Conservation (phyloP, 2,888 invertebrate species). For the Melangyna quadrimaculata region DNA sequence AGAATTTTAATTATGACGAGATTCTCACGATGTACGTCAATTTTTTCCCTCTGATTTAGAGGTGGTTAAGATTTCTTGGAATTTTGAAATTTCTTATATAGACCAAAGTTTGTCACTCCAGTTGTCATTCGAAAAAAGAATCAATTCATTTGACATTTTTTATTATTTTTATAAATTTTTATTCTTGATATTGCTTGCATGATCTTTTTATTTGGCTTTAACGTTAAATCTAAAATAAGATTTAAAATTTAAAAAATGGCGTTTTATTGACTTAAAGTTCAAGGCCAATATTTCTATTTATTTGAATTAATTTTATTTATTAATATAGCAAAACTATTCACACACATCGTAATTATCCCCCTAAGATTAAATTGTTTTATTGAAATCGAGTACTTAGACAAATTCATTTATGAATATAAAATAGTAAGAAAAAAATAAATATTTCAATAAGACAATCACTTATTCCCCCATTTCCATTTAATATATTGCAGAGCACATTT, state of each 20-base stretch:
- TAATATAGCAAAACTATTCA: slow-evolving; percentile 40
- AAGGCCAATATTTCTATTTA: slow-evolving; percentile 1
- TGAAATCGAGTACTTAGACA: slow-evolving; percentile 46
- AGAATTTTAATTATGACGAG: no score
- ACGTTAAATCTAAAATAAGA: background rate
- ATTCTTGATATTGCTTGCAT: slow-evolving; percentile 26
- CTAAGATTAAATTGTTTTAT: slow-evolving; percentile 54
- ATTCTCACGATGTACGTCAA: no score
- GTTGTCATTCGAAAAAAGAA: background rate
- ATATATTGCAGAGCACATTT: slow-evolving; percentile 72
- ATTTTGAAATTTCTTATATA: background rate
- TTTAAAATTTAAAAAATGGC: background rate
- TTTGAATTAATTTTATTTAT: slow-evolving; percentile 1
- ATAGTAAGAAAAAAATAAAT: no score
- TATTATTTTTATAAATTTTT: background rate
- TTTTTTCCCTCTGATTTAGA: no score
- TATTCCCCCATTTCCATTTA: slow-evolving; percentile 63
- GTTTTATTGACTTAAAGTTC: background rate
- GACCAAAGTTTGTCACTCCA: background rate
- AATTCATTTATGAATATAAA: no score
- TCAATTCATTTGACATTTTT: background rate
- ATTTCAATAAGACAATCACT: slow-evolving; percentile 65
- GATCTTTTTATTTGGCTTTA: background rate
- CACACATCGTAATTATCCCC: slow-evolving; percentile 58
- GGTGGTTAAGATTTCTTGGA: no score